phyloP scores from a whole-genome alignment of 2,113 vertebrate genomes.

The Amazona guildingii region DNA sequence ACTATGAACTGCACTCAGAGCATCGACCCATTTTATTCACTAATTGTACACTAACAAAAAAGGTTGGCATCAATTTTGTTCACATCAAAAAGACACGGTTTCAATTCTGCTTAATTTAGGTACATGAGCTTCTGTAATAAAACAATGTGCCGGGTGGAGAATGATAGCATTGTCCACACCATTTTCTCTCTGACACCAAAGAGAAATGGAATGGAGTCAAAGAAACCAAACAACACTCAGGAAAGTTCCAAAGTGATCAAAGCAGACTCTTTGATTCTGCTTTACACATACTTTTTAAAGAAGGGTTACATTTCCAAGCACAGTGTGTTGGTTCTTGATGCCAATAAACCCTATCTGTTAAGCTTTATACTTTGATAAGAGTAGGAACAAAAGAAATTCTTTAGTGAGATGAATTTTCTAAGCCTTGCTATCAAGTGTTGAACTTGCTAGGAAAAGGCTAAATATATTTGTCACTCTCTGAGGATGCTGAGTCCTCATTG shows the following conservation, averaged over 20 bases:
- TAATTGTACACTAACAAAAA: neutral
- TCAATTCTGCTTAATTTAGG: slow-evolving; percentile 48
- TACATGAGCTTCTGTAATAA: slow-evolving; percentile 15
- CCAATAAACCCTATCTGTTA: neutral
- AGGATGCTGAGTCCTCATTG: neutral
- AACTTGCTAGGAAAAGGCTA: neutral
- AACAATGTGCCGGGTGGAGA: neutral
- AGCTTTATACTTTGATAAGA: neutral
- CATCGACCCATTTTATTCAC: neutral
- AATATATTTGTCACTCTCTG: slow-evolving; percentile 5
- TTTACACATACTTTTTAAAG: slow-evolving; percentile 28
- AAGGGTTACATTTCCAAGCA: neutral
- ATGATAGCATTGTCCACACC: neutral
- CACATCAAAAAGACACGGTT: neutral
- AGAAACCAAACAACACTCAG: neutral
- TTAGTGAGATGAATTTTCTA: neutral
- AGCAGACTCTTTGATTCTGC: slow-evolving; percentile 38
- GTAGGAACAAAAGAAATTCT: neutral
- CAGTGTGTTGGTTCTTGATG: neutral
- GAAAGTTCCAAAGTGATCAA: slow-evolving; percentile 47
- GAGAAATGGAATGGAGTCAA: slow-evolving; percentile 17
- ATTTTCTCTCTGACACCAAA: slow-evolving; percentile 36
- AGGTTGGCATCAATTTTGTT: slow-evolving; percentile 28
- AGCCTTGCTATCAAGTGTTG: neutral
- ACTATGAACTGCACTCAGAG: neutral